A percentile compares a stretch with the other conserved stretches of the same genome.
These are phyloP conservation scores for Cotesia vestalis DNA, from an alignment of 1,140 invertebrate species.

Conservation along the genomic window DNA sequence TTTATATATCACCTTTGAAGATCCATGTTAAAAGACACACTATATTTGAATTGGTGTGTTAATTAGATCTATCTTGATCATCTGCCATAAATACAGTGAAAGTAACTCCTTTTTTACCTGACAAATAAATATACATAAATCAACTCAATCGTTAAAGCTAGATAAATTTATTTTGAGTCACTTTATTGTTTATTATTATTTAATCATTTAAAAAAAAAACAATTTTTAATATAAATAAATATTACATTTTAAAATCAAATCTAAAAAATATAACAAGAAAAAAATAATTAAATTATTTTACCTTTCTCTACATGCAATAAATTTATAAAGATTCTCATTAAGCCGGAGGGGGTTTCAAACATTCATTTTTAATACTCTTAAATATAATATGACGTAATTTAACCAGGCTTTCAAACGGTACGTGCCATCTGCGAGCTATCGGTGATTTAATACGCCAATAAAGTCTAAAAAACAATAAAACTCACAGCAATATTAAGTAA, in stretches of 20 bases:
- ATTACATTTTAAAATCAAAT: not conserved
- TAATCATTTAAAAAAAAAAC: no score
- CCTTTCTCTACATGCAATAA: constrained; percentile 12
- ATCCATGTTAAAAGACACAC: no score
- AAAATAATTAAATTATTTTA: not conserved
- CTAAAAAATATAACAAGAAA: not conserved
- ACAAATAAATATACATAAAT: no score
- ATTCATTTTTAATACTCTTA: constrained; percentile 3
- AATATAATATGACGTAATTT: constrained; percentile 3
- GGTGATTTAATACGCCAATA: no score
- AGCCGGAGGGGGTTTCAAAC: not conserved
- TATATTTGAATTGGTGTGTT: constrained; percentile 1
- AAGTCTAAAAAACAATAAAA: no score
- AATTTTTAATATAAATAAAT: no score
- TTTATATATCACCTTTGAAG: no score
- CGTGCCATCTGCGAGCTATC: not conserved
- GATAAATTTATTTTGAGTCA: no score
- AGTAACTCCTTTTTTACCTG: not conserved
- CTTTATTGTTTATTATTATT: no score
- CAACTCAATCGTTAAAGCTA: no score
- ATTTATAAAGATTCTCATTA: constrained; percentile 9
- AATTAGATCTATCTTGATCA: constrained; percentile 10
- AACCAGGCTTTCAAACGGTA: constrained; percentile 11
- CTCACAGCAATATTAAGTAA: no score
- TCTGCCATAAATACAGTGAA: not conserved